A percentile compares a stretch with the other conserved stretches of the same genome.
Evolutionary conservation across 2,797 vertebrate species (phyloP).

Genomic region (Aldrovandia affinis): DNA sequence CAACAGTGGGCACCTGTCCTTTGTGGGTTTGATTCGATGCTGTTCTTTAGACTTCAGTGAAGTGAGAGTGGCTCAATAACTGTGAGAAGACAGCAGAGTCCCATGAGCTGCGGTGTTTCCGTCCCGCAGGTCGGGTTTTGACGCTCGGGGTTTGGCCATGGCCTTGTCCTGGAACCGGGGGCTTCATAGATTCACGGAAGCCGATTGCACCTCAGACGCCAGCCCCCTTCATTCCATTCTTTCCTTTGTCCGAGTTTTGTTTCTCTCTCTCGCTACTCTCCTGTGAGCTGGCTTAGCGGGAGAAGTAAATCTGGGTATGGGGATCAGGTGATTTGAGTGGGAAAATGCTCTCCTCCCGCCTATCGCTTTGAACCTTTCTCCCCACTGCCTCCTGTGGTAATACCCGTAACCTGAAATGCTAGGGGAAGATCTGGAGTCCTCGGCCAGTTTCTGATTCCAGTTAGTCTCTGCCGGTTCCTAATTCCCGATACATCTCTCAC

Average conservation of each 20-base stretch:
- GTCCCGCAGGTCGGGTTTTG: too few relatives aligned
- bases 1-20: too few relatives aligned
- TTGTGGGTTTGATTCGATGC: too few relatives aligned
- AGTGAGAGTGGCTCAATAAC: too few relatives aligned
- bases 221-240: conserved; percentile 52
- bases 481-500: conserved; percentile 48
- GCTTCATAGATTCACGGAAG: too few relatives aligned
- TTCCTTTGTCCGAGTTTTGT: conserved; percentile 39
- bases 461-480: conserved; percentile 35
- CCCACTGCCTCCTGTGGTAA: conserved; percentile 69
- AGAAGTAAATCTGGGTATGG: conserved; percentile 68
- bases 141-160: too few relatives aligned
- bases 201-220: conserved; percentile 13
- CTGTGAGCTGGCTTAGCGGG: conserved; percentile 68
- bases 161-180: too few relatives aligned
- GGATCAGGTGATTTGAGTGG: conserved; percentile 74
- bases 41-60: too few relatives aligned
- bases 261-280: conserved; percentile 55
- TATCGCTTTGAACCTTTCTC: conserved; percentile 69
- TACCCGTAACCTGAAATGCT: conserved; percentile 58
- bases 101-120: too few relatives aligned
- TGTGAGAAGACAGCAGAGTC: too few relatives aligned
- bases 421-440: conserved; percentile 45
- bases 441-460: conserved; percentile 41
- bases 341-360: conserved; percentile 67